Evolutionary conservation across 2,888 invertebrate species (phyloP).

Genomic region (Sminthurinus aureus): DNA sequence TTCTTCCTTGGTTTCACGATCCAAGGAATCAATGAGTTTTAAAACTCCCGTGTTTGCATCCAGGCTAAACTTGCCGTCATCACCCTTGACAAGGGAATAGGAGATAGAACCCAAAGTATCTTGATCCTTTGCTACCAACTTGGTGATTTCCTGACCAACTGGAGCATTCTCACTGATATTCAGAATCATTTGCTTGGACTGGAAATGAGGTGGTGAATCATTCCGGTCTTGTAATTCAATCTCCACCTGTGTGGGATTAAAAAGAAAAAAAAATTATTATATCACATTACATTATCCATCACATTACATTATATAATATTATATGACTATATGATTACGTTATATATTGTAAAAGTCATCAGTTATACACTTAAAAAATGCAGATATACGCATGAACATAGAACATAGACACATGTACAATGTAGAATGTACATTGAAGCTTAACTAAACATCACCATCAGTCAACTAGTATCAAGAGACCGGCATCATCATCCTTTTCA

Average conservation of each 20-base stretch:
- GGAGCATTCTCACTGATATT: slow-evolving; percentile 85
- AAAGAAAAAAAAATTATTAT: slow-evolving; percentile 13
- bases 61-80: slow-evolving; percentile 69
- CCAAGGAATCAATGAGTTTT: slow-evolving; percentile 70
- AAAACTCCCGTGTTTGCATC: slow-evolving; percentile 77
- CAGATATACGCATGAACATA: too few species aligned
- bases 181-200: slow-evolving; percentile 75
- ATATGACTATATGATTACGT: too few species aligned
- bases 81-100: slow-evolving; percentile 71
- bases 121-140: slow-evolving; percentile 81
- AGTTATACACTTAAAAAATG: too few species aligned
- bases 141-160: slow-evolving; percentile 79
- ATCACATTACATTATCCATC: too few species aligned
- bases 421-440: neutral
- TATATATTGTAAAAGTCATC: too few species aligned
- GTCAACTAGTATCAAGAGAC: too few species aligned
- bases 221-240: slow-evolving; percentile 77
- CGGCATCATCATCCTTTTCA: too few species aligned
- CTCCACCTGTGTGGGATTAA: slow-evolving; percentile 48
- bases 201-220: slow-evolving; percentile 92
- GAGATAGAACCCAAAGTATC: slow-evolving; percentile 81
- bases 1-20: slow-evolving; percentile 80
- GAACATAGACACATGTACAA: neutral
- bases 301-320: too few species aligned
- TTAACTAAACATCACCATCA: neutral